A percentile compares a stretch with the other conserved stretches of the same genome.
phyloP scores from a whole-genome alignment of 2,113 vertebrate species.

The Anarhynchus alexandrinus region DNA sequence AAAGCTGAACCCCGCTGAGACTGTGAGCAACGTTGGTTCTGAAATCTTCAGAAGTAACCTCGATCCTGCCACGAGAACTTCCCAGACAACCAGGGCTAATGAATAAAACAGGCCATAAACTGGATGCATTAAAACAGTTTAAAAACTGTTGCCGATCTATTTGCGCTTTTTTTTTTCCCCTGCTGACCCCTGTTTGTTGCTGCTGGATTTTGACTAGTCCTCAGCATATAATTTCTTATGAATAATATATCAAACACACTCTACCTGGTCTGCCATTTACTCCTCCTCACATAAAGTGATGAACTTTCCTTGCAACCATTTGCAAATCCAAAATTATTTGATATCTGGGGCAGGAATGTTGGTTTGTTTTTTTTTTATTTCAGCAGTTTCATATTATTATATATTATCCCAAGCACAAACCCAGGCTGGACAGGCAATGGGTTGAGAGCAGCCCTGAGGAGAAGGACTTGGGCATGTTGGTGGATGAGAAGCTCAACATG shows the following conservation, averaged over 20 bases:
- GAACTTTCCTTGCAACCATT: not conserved
- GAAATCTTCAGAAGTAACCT: slow-evolving; percentile 23
- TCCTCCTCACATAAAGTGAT: not conserved
- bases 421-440: too few species aligned
- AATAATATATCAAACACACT: not conserved
- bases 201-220: not conserved
- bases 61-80: not conserved
- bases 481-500: too few species aligned
- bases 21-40: not conserved
- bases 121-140: not conserved
- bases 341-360: not conserved
- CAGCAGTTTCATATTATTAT: not conserved
- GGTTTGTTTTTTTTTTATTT: not conserved
- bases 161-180: not conserved
- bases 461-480: too few species aligned
- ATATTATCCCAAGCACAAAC: not conserved
- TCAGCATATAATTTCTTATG: not conserved
- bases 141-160: not conserved
- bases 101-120: not conserved
- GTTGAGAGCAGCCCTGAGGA: too few species aligned
- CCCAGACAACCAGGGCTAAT: not conserved
- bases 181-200: not conserved
- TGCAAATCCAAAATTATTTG: not conserved
- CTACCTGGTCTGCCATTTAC: not conserved
- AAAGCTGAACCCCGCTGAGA: slow-evolving; percentile 38